A percentile compares a stretch with the other conserved stretches of the same genome.
These are phyloP conservation scores for Leptopterna dolabrata DNA, from an alignment of 2,888 invertebrate genomes.

Conservation along the genomic window DNA sequence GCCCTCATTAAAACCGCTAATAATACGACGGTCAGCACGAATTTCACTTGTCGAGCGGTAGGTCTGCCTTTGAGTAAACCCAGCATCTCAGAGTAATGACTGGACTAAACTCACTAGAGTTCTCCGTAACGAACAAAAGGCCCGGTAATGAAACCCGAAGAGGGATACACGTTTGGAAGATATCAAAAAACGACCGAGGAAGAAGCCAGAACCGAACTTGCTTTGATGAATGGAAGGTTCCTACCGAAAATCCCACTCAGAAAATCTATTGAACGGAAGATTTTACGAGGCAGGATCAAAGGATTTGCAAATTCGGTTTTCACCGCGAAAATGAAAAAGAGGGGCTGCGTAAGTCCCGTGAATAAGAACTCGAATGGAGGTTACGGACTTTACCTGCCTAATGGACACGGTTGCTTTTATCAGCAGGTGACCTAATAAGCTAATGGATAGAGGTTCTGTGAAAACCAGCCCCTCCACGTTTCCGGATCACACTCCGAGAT, in stretches of 20 bases:
- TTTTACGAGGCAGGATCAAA: not conserved
- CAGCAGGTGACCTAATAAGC: conserved; percentile 7
- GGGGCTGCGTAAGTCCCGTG: not conserved
- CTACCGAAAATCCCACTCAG: not conserved
- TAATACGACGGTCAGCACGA: no score
- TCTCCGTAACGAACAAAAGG: no score
- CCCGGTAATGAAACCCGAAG: no score
- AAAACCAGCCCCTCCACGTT: not conserved
- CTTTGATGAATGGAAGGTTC: not conserved
- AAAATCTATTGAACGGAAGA: not conserved
- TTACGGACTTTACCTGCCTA: not conserved
- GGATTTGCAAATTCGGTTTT: not conserved
- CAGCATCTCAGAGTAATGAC: no score
- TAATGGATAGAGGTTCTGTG: not conserved
- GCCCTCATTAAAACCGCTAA: no score
- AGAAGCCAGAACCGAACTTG: not conserved
- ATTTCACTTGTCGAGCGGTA: no score
- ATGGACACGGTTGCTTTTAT: not conserved
- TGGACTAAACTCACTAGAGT: no score
- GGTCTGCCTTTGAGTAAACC: no score
- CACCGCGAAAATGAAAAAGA: not conserved
- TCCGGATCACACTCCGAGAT: not conserved
- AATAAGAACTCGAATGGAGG: not conserved
- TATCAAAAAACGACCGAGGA: not conserved
- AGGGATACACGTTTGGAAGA: no score